Percentiles rank a stretch among this genome's conserved stretches.
Conservation (phyloP, 2,797 vertebrate species). For the Tauraco hartlaubi region DNA sequence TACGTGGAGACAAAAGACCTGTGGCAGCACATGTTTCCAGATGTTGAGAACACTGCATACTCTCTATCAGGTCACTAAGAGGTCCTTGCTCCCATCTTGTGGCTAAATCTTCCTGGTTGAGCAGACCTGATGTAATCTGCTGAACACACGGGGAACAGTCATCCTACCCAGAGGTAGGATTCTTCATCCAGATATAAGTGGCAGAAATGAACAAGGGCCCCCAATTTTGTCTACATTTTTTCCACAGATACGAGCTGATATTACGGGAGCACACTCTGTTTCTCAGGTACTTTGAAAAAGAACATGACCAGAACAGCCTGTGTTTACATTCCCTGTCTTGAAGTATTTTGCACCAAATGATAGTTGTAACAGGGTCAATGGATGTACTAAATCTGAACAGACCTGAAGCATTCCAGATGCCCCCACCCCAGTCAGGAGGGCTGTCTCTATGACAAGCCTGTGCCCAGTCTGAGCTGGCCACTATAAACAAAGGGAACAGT, state of each 20-base stretch:
- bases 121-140: not conserved
- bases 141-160: not conserved
- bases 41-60: not conserved
- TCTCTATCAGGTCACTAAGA: not conserved
- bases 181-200: not conserved
- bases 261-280: not conserved
- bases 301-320: not conserved
- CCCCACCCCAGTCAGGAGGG: not conserved
- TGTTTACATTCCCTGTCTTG: constrained; percentile 1
- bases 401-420: not conserved
- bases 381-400: not conserved
- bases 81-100: not conserved
- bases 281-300: constrained; percentile 6
- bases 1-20: not conserved
- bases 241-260: not conserved
- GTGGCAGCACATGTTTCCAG: not conserved
- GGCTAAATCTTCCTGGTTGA: not conserved
- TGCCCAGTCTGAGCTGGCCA: not conserved
- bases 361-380: not conserved
- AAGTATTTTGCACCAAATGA: not conserved
- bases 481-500: not conserved
- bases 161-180: not conserved
- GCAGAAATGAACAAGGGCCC: not conserved
- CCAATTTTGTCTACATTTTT: not conserved
- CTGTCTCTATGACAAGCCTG: not conserved